Conservation (phyloP, 2,888 invertebrate species). For the Drosophila limbata region DNA sequence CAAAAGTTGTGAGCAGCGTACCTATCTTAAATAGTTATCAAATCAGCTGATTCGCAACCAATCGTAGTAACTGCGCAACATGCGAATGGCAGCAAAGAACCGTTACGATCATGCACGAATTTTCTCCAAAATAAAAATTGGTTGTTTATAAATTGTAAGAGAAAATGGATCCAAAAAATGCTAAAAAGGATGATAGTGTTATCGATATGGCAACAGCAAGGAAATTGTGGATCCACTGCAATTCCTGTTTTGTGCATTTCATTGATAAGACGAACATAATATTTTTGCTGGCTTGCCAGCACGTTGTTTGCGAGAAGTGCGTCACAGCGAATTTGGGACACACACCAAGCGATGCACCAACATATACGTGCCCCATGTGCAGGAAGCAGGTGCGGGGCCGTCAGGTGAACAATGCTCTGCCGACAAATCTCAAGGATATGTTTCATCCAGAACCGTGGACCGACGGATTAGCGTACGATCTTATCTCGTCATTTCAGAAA, state of each 20-base stretch:
- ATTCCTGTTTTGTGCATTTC: slow-evolving; percentile 72
- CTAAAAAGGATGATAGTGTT: neutral
- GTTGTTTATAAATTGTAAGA: neutral
- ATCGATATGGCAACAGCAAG: slow-evolving; percentile 5
- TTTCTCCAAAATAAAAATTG: too few relatives aligned
- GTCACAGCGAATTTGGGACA: slow-evolving; percentile 45
- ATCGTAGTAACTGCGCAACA: neutral
- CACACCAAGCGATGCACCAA: slow-evolving; percentile 46
- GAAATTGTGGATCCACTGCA: slow-evolving; percentile 82
- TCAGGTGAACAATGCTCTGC: slow-evolving; percentile 72
- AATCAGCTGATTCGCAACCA: slow-evolving; percentile 41
- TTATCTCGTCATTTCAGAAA: slow-evolving; percentile 66
- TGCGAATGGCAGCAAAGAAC: slow-evolving; percentile 20
- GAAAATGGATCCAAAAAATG: neutral
- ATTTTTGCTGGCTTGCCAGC: slow-evolving; percentile 78
- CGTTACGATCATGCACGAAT: slow-evolving; percentile 17
- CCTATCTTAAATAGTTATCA: neutral
- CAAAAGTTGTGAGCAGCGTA: slow-evolving; percentile 7
- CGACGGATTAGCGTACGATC: slow-evolving; percentile 49
- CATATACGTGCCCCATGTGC: slow-evolving; percentile 72
- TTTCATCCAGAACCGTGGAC: slow-evolving; percentile 80
- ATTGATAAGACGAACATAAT: slow-evolving; percentile 50
- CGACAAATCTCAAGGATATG: slow-evolving; percentile 70
- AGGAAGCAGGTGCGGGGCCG: slow-evolving; percentile 61
- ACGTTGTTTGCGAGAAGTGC: slow-evolving; percentile 75